Percentiles rank a stretch among this genome's conserved stretches.
Evolutionary conservation across 2,797 vertebrate genomes (phyloP).

Genomic region (Ciconia nigra): DNA sequence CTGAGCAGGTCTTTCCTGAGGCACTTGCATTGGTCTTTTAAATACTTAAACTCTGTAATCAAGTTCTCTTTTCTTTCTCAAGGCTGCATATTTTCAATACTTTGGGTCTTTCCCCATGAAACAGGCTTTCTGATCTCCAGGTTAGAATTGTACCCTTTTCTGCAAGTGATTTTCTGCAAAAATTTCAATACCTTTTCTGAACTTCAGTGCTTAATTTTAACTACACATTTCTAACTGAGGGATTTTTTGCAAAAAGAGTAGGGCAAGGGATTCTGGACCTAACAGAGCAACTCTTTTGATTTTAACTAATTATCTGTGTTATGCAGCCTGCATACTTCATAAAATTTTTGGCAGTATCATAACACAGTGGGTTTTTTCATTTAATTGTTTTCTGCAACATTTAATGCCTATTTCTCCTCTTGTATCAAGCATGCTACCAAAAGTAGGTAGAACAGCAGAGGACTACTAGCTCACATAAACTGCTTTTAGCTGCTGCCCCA

Average conservation of each 20-base stretch:
- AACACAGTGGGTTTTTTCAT: background rate
- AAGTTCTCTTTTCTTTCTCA: background rate
- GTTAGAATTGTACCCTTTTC: background rate
- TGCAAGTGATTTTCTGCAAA: background rate
- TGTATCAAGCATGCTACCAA: background rate
- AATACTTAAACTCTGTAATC: background rate
- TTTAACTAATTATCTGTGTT: background rate
- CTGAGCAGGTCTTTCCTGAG: background rate
- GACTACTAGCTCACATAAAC: background rate
- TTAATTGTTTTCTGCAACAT: background rate
- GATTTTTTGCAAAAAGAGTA: background rate
- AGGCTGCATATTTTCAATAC: background rate
- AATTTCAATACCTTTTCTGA: background rate
- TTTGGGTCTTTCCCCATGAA: background rate
- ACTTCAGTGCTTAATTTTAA: background rate
- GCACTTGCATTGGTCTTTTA: background rate
- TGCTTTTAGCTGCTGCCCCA: background rate
- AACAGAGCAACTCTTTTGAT: background rate
- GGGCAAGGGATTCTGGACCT: background rate
- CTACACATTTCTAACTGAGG: background rate
- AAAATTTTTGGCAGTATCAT: background rate
- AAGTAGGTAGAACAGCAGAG: background rate
- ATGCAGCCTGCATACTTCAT: background rate
- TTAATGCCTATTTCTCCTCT: background rate
- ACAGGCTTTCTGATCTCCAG: background rate